Evolutionary conservation across 2,888 invertebrate species (phyloP).

Genomic region (Nasonovia ribisnigri): DNA sequence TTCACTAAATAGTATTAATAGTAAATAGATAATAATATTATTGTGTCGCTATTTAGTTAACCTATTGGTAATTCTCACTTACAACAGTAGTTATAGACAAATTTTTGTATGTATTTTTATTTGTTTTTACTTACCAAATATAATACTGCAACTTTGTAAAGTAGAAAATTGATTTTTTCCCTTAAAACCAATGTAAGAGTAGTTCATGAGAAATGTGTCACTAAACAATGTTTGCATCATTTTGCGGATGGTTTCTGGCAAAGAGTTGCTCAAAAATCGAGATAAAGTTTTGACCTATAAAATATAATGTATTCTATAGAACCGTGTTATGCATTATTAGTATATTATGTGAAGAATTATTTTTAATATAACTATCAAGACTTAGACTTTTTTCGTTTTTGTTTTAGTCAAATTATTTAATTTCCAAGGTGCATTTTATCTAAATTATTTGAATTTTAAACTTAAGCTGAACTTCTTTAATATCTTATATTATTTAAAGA

Average conservation of each 20-base stretch:
- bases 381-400: too few species aligned
- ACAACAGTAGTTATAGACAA: neutral
- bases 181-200: neutral
- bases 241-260: neutral
- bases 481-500: too few species aligned
- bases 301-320: neutral
- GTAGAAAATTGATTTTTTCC: slow-evolving; percentile 3
- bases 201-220: neutral
- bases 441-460: too few species aligned
- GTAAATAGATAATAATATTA: too few species aligned
- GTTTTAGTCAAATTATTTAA: too few species aligned
- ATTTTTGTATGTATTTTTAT: neutral
- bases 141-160: neutral
- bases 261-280: neutral
- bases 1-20: too few species aligned
- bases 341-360: neutral
- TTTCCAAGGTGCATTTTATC: too few species aligned
- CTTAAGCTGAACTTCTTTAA: too few species aligned
- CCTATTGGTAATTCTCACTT: neutral
- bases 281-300: neutral
- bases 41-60: too few species aligned
- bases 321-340: neutral
- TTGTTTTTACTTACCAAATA: neutral
- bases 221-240: neutral
- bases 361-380: neutral